Evolutionary conservation across 2,113 vertebrate genomes (phyloP), one percentile per base, ranked within the genome.

Genomic region (Hypocryptadius cinnamomeus): DNA sequence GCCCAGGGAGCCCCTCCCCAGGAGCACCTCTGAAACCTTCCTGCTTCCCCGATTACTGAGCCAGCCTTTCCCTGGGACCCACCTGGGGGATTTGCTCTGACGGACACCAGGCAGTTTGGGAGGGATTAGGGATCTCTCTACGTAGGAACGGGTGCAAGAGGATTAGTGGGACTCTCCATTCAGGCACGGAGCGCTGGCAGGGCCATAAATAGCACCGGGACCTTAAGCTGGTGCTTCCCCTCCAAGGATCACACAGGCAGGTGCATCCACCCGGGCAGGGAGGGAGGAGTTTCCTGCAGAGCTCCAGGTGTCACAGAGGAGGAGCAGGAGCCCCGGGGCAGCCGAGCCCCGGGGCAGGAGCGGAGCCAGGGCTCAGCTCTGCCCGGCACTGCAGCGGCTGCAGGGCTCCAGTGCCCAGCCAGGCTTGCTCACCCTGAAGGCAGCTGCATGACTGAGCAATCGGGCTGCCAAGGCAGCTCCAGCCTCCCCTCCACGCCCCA

Each of bases 361-460:
- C 80, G 50, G 48, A 90, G 57, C 47, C 51, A 4, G 27, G 42
- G 89, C 90, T 50, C 47, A 42, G 85, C 64, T 18, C 69, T 73
- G 72, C 85, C 80, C 2, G 1, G 21, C 87, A 0, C 84, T 15
- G 84, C 14, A 8, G 15, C 3, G 44, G 9, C 37, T 9, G 21
- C 8, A 60, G 72, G 50, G 28, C 63, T 23, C 22, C 3, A 6
- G 33, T 1, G 6, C 73, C 2, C 3, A 5, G 73, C 57, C 10
- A 40, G 69, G 28, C 70, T 48, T 11, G 61, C 47, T 6, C 57
- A 13, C 13, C 95, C 27, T 3, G 0, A 3, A 48, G 60, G 61
- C 81, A 72, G 37, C 93, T 82, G 14, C 91, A 5, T 85, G 93
- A 89, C 74, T 85, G 47, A 50, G 94, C 94, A 91, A 78, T 15